These are phyloP conservation scores for Ursus arctos DNA, from an alignment of 2,113 vertebrate genomes.

Conservation along the genomic window DNA sequence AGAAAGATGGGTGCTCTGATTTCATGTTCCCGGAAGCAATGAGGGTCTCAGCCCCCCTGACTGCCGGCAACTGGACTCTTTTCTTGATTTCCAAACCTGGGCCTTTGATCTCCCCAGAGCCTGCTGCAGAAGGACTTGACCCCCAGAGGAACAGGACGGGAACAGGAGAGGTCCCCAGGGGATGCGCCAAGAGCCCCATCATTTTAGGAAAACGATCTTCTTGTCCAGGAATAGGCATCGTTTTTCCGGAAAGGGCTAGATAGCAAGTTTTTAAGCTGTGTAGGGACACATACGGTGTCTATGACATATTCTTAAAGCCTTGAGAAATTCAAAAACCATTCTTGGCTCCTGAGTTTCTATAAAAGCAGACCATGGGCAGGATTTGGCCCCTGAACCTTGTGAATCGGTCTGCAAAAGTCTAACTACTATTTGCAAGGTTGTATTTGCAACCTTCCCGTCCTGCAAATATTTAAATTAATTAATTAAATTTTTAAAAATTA, in stretches of 20 bases:
- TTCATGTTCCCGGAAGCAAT: not conserved
- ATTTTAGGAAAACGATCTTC: no score
- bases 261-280: not conserved
- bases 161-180: no score
- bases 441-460: no score
- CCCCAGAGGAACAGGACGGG: not conserved
- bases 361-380: not conserved
- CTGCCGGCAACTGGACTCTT: not conserved
- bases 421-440: not conserved
- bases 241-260: not conserved
- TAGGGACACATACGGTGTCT: not conserved
- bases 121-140: not conserved
- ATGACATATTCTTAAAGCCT: not conserved
- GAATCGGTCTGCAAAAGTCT: not conserved
- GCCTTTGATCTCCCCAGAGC: no score
- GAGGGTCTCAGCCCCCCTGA: fast-evolving
- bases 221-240: not conserved
- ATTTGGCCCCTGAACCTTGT: not conserved
- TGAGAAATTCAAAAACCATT: not conserved
- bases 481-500: not conserved
- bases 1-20: no score
- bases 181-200: no score
- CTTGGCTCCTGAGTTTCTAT: not conserved
- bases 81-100: not conserved
- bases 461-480: not conserved